Evolutionary conservation across 2,888 invertebrate species (phyloP), one percentile per base, ranked within the genome.

Genomic region (Acleris holmiana): DNA sequence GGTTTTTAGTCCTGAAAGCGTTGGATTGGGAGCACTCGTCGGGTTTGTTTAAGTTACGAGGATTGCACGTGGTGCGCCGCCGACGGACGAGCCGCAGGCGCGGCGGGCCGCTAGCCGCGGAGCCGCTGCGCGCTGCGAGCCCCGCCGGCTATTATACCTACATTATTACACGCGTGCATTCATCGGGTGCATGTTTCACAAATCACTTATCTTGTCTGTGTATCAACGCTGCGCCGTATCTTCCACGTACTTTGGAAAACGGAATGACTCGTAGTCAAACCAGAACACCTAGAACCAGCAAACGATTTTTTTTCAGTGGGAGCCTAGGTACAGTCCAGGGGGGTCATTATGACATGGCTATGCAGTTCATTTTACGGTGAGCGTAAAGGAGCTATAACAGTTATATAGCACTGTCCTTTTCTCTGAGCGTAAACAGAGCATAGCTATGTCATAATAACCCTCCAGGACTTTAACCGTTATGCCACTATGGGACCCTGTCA

Each of bases 31-130:
- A 78, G 68, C 74, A 66, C 74, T 74, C 73, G 74, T 57, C 60
- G 70, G 80, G 82, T 88, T 89, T 90, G 90, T 89, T 89, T 89
- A 86, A 81, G 82, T 81, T 86, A 88, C 78, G 77, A 81, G 82
- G 78, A 82, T 83, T 86, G 82, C 83, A 74, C 75, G 71, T 76
- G 70, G 44, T 2, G 44, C 44, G 44, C 44, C 44, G 89, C 76
- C 81, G 84, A 89, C 84, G 79, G 90, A 89, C 84, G 78, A 76
- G 79, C 72, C 71, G 72, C 90, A 89, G 89, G 80, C 84, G 77
- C 83, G 74, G 69, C n/a, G 73, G 70, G 69, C 84, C 80, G 83
- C 83, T 82, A 48, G 19, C 23, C 71, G 69, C 75, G 83, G 84
- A 80, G 83, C 84, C 82, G 53, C 44, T 23, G 44, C 18, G 29